These are phyloP conservation scores for Brachionus plicatilis DNA, from an alignment of 1,140 invertebrate genomes.

Conservation along the genomic window DNA sequence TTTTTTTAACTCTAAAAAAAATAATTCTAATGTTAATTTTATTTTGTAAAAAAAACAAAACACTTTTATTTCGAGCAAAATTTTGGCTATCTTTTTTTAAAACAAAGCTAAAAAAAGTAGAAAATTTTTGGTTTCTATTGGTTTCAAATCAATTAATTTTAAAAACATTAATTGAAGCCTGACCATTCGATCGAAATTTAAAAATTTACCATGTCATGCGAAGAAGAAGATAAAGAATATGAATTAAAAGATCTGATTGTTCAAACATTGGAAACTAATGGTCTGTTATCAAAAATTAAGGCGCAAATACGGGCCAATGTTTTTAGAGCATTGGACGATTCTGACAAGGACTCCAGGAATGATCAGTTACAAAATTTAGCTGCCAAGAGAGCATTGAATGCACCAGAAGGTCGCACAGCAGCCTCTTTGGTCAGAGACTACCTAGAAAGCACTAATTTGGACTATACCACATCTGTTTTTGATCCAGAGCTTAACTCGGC, in stretches of 20 bases:
- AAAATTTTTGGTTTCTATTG: conserved; percentile 24
- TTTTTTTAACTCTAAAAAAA: background rate
- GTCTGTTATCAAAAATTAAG: conserved; percentile 30
- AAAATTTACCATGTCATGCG: conserved; percentile 3
- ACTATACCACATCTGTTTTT: conserved; percentile 24
- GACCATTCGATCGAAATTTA: background rate
- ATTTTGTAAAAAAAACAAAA: background rate
- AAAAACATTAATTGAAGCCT: background rate
- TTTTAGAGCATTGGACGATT: conserved; percentile 10
- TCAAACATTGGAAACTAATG: conserved; percentile 29
- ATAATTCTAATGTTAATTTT: background rate
- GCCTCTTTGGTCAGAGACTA: conserved; percentile 23
- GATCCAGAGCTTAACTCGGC: conserved; percentile 29
- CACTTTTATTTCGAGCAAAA: background rate
- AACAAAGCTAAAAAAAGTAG: background rate
- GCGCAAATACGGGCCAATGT: conserved; percentile 22
- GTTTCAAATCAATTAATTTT: background rate
- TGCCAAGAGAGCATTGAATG: background rate
- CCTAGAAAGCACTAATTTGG: conserved; percentile 1
- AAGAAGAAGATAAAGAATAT: conserved; percentile 37
- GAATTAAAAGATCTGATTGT: conserved; percentile 37
- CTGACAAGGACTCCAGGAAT: background rate
- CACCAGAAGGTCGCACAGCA: background rate
- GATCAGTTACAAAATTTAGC: background rate
- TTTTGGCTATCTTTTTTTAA: background rate